phyloP scores from a whole-genome alignment of 2,113 vertebrate genomes.

The Blennius ocellaris region DNA sequence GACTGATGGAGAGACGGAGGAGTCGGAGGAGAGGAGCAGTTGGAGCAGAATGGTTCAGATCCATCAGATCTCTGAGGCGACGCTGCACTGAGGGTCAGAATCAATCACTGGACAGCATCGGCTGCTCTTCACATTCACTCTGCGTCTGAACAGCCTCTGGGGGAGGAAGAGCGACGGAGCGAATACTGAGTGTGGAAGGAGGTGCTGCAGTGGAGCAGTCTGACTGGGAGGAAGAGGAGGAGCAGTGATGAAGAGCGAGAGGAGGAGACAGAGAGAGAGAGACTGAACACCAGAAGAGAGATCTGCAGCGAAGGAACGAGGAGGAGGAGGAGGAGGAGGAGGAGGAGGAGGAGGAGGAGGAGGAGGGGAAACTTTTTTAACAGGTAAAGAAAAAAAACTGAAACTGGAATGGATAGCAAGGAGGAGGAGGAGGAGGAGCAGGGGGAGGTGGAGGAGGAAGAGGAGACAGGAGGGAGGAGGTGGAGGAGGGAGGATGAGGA shows the following conservation, averaged over 20 bases:
- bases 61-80: conserved; percentile 14
- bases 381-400: too few relatives aligned
- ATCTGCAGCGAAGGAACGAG: too few relatives aligned
- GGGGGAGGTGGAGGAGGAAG: too few relatives aligned
- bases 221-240: conserved; percentile 8
- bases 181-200: conserved; percentile 58
- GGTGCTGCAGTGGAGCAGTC: conserved; percentile 63
- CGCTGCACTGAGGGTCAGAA: conserved; percentile 47
- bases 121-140: conserved; percentile 38
- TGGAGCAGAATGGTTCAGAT: conserved; percentile 11
- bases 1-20: neutral
- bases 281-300: too few relatives aligned
- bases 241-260: too few relatives aligned
- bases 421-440: too few relatives aligned
- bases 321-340: too few relatives aligned
- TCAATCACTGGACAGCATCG: conserved; percentile 40
- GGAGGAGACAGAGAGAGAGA: too few relatives aligned
- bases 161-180: conserved; percentile 15
- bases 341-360: too few relatives aligned
- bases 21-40: conserved; percentile 14
- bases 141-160: neutral
- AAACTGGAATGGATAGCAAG: too few relatives aligned
- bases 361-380: too few relatives aligned
- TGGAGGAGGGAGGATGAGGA: conserved; percentile 34
- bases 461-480: conserved; percentile 17